Evolutionary conservation across 2,888 invertebrate genomes (phyloP).

Genomic region (Caenorhabditis japonica): DNA sequence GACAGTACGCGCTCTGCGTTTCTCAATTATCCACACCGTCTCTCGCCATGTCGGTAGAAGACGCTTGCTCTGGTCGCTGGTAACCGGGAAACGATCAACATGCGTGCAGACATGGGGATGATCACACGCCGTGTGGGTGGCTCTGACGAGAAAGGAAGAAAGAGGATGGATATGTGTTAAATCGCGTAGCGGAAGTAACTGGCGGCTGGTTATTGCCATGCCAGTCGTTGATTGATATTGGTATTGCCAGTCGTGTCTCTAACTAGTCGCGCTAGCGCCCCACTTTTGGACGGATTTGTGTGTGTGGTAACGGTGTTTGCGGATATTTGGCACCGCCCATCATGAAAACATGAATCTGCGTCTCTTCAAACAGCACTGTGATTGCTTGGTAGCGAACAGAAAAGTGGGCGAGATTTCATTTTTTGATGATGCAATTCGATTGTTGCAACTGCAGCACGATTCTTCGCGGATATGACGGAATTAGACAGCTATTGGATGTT

Average conservation of each 20-base stretch:
- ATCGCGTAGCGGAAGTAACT: too few relatives aligned
- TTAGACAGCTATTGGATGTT: too few relatives aligned
- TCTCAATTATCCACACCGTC: constrained; percentile 11
- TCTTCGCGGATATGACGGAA: too few relatives aligned
- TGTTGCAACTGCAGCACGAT: too few relatives aligned
- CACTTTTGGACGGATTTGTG: too few relatives aligned
- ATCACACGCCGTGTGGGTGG: constrained; percentile 2
- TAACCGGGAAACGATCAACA: constrained; percentile 2
- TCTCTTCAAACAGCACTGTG: too few relatives aligned
- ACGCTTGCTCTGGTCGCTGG: constrained; percentile 4
- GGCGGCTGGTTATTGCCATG: constrained; percentile 17
- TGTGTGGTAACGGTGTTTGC: too few relatives aligned
- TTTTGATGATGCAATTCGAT: too few relatives aligned
- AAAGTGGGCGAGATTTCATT: too few relatives aligned
- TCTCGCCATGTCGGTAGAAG: background rate
- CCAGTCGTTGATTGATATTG: background rate
- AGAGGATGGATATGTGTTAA: constrained; percentile 7
- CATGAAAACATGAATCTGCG: too few relatives aligned
- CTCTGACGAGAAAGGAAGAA: background rate
- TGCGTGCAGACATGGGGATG: constrained; percentile 15
- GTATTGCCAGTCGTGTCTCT: constrained; percentile 1
- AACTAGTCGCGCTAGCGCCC: constrained; percentile 18
- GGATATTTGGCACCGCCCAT: too few relatives aligned
- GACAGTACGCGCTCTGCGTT: constrained; percentile 48
- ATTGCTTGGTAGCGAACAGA: too few relatives aligned